phyloP scores from a whole-genome alignment of 2,797 vertebrate genomes.

The Hapalemur alaotrensis region DNA sequence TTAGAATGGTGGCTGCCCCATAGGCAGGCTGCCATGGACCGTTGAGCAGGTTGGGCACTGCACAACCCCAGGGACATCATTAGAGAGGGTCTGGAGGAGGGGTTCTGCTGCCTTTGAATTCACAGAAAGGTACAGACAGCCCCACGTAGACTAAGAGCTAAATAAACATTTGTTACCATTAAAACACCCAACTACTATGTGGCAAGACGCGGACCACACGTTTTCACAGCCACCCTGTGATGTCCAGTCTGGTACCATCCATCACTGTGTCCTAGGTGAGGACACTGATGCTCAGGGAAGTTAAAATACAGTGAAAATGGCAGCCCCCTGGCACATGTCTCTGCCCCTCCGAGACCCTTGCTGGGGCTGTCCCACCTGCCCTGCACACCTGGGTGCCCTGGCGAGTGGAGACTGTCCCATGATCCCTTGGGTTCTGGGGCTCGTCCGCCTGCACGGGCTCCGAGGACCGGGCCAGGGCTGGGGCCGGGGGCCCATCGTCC shows the following conservation, averaged over 20 bases:
- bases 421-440: conserved; percentile 39
- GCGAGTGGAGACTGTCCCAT: background rate
- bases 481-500: conserved; percentile 83
- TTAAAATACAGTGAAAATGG: background rate
- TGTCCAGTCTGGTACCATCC: fast-evolving
- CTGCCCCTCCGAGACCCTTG: background rate
- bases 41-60: background rate
- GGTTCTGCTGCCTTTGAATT: no score
- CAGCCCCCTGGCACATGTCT: background rate
- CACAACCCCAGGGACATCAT: background rate
- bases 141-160: background rate
- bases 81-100: no score
- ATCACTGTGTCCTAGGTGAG: background rate
- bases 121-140: no score
- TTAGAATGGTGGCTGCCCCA: fast-evolving
- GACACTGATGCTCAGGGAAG: background rate
- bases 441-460: conserved; percentile 80
- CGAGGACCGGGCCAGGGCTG: conserved; percentile 87
- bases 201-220: background rate
- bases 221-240: background rate
- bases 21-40: background rate
- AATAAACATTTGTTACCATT: background rate
- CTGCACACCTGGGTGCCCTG: background rate
- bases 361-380: fast-evolving
- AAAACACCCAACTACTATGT: background rate